Percentiles rank a stretch among this genome's conserved stretches.
phyloP scores from a whole-genome alignment of 2,888 invertebrate species.

The Rhopalosiphum nymphaeae region DNA sequence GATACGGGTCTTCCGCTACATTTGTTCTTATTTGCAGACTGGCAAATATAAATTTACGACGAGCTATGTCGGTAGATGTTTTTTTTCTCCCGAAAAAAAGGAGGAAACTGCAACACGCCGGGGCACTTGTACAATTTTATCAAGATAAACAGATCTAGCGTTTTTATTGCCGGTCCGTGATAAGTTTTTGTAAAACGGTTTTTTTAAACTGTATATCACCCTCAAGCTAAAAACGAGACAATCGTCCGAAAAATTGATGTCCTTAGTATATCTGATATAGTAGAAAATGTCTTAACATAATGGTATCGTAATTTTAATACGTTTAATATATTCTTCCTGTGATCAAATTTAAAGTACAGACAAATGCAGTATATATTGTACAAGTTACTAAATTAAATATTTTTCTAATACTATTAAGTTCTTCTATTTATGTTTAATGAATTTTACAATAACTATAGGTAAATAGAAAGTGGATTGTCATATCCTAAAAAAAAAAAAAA shows the following conservation, averaged over 20 bases:
- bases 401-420: neutral
- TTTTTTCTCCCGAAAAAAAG: conserved; percentile 31
- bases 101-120: conserved; percentile 56
- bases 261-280: neutral
- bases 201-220: conserved; percentile 54
- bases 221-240: conserved; percentile 45
- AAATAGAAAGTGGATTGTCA: neutral
- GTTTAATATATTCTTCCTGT: neutral
- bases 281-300: neutral
- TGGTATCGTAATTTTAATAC: neutral
- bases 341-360: neutral
- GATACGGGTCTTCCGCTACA: conserved; percentile 65
- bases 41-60: conserved; percentile 65
- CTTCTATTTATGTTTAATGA: neutral
- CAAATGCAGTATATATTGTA: neutral
- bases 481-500: neutral
- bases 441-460: neutral
- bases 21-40: conserved; percentile 65
- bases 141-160: conserved; percentile 65
- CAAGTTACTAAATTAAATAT: neutral
- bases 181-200: conserved; percentile 65
- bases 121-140: conserved; percentile 64
- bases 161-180: conserved; percentile 65
- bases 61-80: conserved; percentile 38
- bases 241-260: conserved; percentile 58